Percentiles rank a stretch among this genome's conserved stretches.
phyloP scores from a whole-genome alignment of 2,797 vertebrate genomes.

The Sebastes paucispinis region DNA sequence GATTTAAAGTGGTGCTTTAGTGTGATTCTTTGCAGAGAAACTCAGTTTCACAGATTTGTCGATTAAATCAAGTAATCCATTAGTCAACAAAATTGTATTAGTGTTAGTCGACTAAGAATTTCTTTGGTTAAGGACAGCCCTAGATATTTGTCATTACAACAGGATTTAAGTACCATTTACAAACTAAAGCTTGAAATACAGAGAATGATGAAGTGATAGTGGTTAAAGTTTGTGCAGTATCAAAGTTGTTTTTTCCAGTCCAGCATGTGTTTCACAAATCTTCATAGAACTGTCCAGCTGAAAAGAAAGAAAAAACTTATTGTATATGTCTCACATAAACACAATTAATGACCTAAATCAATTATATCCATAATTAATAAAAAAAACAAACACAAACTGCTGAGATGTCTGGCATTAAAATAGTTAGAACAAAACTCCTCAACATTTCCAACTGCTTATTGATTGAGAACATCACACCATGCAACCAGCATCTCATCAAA shows the following conservation, averaged over 20 bases:
- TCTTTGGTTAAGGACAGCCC: neutral
- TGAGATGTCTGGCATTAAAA: neutral
- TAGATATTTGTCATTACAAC: neutral
- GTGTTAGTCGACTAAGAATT: too few species aligned
- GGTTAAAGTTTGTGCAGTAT: neutral
- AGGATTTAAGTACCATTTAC: slow-evolving; percentile 12
- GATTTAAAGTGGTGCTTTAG: too few species aligned
- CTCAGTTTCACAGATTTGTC: neutral
- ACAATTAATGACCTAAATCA: neutral
- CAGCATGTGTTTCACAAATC: slow-evolving; percentile 56
- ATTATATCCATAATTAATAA: neutral
- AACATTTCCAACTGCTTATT: slow-evolving; percentile 1
- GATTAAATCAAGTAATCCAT: neutral
- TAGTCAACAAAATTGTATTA: too few species aligned
- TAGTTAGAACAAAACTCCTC: neutral
- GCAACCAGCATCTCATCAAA: neutral
- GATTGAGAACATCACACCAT: neutral
- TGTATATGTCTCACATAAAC: neutral
- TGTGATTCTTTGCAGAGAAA: neutral
- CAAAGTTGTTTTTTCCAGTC: slow-evolving; percentile 11
- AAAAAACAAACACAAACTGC: neutral
- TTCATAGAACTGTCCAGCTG: slow-evolving; percentile 64
- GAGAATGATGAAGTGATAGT: slow-evolving; percentile 23
- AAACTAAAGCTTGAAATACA: slow-evolving; percentile 23
- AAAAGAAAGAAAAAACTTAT: slow-evolving; percentile 1